phyloP scores from a whole-genome alignment of 2,888 invertebrate genomes.

The Lepeophtheirus nordmannii region DNA sequence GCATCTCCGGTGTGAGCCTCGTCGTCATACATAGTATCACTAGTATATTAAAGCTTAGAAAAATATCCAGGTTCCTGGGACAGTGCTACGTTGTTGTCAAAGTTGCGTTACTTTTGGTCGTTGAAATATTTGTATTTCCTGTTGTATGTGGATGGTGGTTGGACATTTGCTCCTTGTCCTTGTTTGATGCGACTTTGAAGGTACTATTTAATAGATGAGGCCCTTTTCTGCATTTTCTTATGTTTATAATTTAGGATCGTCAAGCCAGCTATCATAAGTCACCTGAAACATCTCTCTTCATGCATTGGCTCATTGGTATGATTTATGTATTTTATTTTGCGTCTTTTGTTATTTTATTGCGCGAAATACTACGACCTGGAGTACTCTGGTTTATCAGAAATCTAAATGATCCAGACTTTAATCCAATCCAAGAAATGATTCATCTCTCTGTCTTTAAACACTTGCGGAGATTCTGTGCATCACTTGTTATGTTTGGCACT shows the following conservation, averaged over 20 bases:
- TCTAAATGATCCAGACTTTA: slow-evolving; percentile 96
- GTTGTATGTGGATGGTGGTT: slow-evolving; percentile 98
- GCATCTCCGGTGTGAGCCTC: slow-evolving; percentile 64
- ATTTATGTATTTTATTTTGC: slow-evolving; percentile 97
- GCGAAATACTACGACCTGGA: slow-evolving; percentile 89
- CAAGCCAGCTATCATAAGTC: slow-evolving; percentile 33
- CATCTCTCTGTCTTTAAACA: slow-evolving; percentile 84
- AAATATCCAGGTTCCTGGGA: slow-evolving; percentile 53
- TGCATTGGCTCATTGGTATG: slow-evolving; percentile 99
- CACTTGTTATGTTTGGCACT: slow-evolving; percentile 87
- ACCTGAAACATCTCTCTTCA: slow-evolving; percentile 90
- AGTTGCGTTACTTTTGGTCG: slow-evolving; percentile 82
- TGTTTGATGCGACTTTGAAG: slow-evolving; percentile 74
- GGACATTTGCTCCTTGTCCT: slow-evolving; percentile 84
- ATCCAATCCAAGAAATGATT: slow-evolving; percentile 97
- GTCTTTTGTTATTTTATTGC: slow-evolving; percentile 73
- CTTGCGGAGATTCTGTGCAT: slow-evolving; percentile 71
- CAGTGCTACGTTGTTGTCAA: slow-evolving; percentile 76
- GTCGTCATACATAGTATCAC: slow-evolving; percentile 71
- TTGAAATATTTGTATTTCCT: slow-evolving; percentile 92
- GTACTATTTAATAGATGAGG: slow-evolving; percentile 36
- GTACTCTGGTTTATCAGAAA: slow-evolving; percentile 96
- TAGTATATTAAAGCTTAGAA: slow-evolving; percentile 56
- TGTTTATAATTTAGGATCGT: background rate
- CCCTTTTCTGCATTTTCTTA: background rate